Evolutionary conservation across 2,113 vertebrate genomes (phyloP), one percentile per base, ranked within the genome.

Genomic region (Cariama cristata): DNA sequence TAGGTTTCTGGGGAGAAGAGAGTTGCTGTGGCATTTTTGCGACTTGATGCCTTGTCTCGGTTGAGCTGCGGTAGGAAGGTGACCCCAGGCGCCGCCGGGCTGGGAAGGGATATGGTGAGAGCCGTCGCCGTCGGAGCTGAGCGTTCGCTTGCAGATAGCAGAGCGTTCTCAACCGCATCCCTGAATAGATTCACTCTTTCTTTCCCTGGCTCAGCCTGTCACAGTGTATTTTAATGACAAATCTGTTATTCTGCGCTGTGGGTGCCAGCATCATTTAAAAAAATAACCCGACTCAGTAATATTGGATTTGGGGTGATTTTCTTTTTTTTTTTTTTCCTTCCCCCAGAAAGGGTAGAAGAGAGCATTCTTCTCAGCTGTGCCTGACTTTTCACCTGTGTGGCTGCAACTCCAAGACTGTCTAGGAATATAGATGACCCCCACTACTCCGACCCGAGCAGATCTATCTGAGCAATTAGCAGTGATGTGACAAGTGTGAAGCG

Each of bases 301-400:
- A 44, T 0, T 40, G 15, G 26, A 50, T 71, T 91, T 87, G 38
- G 28, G 15, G 42, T 71, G 32, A 40, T 72, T 89, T 69, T 84
- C 21, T n/a, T 40, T 4, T 18, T 42, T 32, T 40, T 28, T 55
- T 33, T 3, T 38, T n/a, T n/a, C n/a, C 8, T 1, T 0, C 6
- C 45, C 12, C 24, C 8, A 0, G 38, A 28, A 76, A 64, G 10
- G 12, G 10, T 53, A 42, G 87, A 67, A 42, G 20, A 66, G 27
- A 62, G 11, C 7, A 3, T 49, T 76, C 16, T 80, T 64, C 64
- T 63, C 66, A 22, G 30, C 44, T 27, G 0, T 40, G 21, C 8
- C 13, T 12, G 32, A 32, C 50, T 19, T 38, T 73, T 80, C 47
- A 69, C n/a, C 64, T 20, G 11, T 6, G 5, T 49, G 62, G 33